A percentile compares a stretch with the other conserved stretches of the same genome.
Evolutionary conservation across 2,113 vertebrate genomes (phyloP).

Genomic region (Anhinga anhinga): DNA sequence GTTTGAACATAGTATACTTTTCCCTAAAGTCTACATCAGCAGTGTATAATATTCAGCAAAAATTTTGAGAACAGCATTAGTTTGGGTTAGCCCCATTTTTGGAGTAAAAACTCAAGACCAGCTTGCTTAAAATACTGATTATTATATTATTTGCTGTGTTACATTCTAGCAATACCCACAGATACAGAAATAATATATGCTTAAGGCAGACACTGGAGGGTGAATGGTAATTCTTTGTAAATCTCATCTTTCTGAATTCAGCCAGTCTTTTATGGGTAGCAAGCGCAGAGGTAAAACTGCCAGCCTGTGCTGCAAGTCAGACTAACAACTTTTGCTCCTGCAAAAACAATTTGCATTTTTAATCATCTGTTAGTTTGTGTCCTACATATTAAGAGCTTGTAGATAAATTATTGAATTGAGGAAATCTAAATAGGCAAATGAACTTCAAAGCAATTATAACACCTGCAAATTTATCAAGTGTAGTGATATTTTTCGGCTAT

Average conservation of each 20-base stretch:
- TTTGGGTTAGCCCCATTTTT: neutral
- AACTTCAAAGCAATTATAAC: neutral
- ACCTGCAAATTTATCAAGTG: neutral
- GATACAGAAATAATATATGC: neutral
- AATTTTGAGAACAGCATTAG: neutral
- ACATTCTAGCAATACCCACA: neutral
- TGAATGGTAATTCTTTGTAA: neutral
- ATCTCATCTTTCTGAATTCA: neutral
- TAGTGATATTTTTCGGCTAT: neutral
- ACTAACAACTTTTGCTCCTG: neutral
- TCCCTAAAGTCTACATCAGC: neutral
- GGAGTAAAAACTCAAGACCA: neutral
- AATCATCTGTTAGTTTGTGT: neutral
- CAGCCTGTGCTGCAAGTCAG: neutral
- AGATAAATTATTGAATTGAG: neutral
- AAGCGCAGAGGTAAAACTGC: neutral
- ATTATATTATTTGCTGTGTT: neutral
- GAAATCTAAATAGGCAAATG: neutral
- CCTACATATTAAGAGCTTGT: neutral
- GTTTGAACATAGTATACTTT: accelerated
- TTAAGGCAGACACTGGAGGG: neutral
- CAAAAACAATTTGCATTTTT: neutral
- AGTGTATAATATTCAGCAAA: neutral
- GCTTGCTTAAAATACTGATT: neutral
- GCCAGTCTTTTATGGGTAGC: neutral